Percentiles rank a stretch among this genome's conserved stretches.
These are phyloP conservation scores for Synanthedon formicaeformis DNA, from an alignment of 2,888 invertebrate genomes.

Conservation along the genomic window DNA sequence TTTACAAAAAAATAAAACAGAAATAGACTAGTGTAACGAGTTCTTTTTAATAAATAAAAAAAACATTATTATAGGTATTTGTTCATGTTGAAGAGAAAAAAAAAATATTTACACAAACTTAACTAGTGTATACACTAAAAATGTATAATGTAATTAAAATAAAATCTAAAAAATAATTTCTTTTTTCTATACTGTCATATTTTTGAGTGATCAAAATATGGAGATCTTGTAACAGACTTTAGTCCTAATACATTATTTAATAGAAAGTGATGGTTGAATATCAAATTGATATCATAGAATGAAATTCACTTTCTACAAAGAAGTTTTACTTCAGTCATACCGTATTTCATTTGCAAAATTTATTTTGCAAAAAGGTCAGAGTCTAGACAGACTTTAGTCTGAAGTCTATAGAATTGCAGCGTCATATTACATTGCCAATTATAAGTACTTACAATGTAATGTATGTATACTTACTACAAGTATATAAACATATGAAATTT, in stretches of 20 bases:
- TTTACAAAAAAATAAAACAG: slow-evolving; percentile 5
- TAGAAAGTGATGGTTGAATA: no score
- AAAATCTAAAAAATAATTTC: slow-evolving; percentile 7
- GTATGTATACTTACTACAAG: no score
- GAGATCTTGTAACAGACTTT: slow-evolving; percentile 48
- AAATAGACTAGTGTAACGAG: slow-evolving; percentile 34
- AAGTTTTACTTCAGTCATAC: no score
- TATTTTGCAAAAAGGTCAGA: no score
- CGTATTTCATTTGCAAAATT: no score
- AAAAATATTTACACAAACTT: background rate
- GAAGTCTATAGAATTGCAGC: no score
- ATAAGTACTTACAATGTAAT: no score
- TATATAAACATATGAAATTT: no score
- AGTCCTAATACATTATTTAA: slow-evolving; percentile 15
- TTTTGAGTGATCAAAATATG: slow-evolving; percentile 31
- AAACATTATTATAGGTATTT: slow-evolving; percentile 1
- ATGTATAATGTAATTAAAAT: slow-evolving; percentile 6
- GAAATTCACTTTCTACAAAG: no score
- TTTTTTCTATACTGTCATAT: slow-evolving; percentile 7
- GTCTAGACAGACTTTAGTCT: no score
- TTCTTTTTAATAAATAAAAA: slow-evolving; percentile 11
- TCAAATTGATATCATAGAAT: no score
- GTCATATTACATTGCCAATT: no score
- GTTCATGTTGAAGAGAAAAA: background rate
- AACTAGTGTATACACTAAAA: background rate